These are phyloP conservation scores for Myopa tessellatipennis DNA, from an alignment of 2,888 invertebrate species.

Conservation along the genomic window DNA sequence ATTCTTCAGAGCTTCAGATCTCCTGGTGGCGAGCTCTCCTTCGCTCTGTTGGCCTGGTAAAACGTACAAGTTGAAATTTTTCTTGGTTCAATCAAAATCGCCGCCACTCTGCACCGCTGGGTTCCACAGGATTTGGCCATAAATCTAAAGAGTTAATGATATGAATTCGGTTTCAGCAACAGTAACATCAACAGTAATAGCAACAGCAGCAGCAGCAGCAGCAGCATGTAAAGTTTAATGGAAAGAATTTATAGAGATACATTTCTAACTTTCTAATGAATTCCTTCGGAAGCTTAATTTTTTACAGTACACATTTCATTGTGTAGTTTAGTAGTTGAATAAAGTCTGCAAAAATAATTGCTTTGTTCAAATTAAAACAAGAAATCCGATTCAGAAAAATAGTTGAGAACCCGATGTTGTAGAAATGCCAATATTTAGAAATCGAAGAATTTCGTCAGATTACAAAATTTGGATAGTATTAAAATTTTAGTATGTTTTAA, in stretches of 20 bases:
- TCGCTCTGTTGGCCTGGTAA: too few species aligned
- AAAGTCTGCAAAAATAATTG: too few species aligned
- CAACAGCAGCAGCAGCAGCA: neutral
- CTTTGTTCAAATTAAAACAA: too few species aligned
- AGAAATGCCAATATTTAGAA: too few species aligned
- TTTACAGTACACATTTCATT: neutral
- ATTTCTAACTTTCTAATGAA: neutral
- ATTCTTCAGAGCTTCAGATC: too few species aligned
- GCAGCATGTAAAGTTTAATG: neutral
- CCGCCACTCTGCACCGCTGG: neutral
- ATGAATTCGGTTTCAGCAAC: constrained; percentile 2
- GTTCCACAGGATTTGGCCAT: constrained; percentile 3
- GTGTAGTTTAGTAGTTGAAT: too few species aligned
- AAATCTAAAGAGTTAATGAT: constrained; percentile 16
- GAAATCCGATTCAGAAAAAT: too few species aligned
- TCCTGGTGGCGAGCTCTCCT: too few species aligned
- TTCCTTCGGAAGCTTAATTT: neutral
- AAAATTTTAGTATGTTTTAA: too few species aligned
- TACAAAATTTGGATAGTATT: too few species aligned
- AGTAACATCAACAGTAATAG: neutral
- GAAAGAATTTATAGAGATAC: neutral
- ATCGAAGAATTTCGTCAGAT: too few species aligned
- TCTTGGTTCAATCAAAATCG: neutral
- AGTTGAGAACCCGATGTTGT: too few species aligned
- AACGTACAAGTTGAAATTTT: neutral